A percentile compares a stretch with the other conserved stretches of the same genome.
Conservation (phyloP, 2,113 vertebrate species). For the Cinclus mexicanus region DNA sequence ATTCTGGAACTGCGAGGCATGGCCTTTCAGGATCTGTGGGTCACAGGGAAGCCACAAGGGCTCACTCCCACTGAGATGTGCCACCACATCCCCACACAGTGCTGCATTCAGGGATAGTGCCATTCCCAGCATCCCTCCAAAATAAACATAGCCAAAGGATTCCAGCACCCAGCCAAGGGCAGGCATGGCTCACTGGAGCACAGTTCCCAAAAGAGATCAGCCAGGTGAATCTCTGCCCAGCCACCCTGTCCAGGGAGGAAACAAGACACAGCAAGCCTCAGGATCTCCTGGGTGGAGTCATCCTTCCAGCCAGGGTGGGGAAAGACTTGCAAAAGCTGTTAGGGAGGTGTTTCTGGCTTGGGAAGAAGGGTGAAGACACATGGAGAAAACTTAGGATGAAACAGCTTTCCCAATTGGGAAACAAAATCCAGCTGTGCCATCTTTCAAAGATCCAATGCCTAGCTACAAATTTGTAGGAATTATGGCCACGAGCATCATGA, state of each 20-base stretch:
- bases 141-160: not conserved
- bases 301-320: not conserved
- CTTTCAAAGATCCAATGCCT: not conserved
- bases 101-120: accelerated
- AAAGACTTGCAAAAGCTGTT: not conserved
- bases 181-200: accelerated
- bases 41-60: not conserved
- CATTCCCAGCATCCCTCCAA: not conserved
- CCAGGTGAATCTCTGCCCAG: not conserved
- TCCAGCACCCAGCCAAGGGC: too few species aligned
- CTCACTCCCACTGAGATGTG: not conserved
- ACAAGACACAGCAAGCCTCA: not conserved
- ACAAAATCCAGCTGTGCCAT: not conserved
- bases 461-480: not conserved
- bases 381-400: not conserved
- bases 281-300: not conserved
- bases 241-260: not conserved
- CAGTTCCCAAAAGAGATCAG: not conserved
- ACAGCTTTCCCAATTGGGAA: not conserved
- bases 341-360: not conserved
- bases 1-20: accelerated
- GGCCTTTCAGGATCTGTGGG: not conserved
- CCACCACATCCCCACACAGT: accelerated
- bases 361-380: not conserved
- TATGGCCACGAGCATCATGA: accelerated